These are phyloP conservation scores for Hoplostethus mediterraneus DNA, from an alignment of 2,797 vertebrate species.

Conservation along the genomic window DNA sequence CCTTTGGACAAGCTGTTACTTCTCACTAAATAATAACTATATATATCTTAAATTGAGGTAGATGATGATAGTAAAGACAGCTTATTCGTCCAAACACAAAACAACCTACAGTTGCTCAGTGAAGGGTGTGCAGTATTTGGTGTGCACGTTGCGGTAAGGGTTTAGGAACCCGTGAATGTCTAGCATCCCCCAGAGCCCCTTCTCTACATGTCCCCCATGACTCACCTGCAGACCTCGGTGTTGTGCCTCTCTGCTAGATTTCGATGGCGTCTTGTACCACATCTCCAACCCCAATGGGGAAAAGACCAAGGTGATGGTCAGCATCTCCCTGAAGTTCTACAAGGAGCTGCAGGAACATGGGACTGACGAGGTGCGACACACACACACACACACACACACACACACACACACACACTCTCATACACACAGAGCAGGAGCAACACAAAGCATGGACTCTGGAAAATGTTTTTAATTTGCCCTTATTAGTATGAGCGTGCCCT, in stretches of 20 bases:
- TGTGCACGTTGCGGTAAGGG: too few relatives aligned
- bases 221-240: neutral
- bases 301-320: slow-evolving; percentile 99
- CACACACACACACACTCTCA: slow-evolving; percentile 12
- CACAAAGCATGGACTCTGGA: neutral
- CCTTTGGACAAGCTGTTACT: too few relatives aligned
- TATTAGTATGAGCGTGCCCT: neutral
- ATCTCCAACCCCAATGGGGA: slow-evolving; percentile 99
- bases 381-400: slow-evolving; percentile 17
- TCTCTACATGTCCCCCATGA: neutral
- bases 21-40: too few relatives aligned
- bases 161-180: too few relatives aligned
- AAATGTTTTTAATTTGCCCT: neutral
- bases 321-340: slow-evolving; percentile 99
- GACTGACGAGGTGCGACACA: slow-evolving; percentile 90
- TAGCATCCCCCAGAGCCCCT: too few relatives aligned
- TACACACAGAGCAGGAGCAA: neutral
- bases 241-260: slow-evolving; percentile 82
- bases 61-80: too few relatives aligned
- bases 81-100: too few relatives aligned
- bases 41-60: too few relatives aligned
- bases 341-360: slow-evolving; percentile 98
- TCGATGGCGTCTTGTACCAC: slow-evolving; percentile 99
- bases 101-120: too few relatives aligned
- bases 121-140: too few relatives aligned